These are phyloP conservation scores for Pachyrhynchus sulphureomaculatus DNA, from an alignment of 1,140 invertebrate species.

Conservation along the genomic window DNA sequence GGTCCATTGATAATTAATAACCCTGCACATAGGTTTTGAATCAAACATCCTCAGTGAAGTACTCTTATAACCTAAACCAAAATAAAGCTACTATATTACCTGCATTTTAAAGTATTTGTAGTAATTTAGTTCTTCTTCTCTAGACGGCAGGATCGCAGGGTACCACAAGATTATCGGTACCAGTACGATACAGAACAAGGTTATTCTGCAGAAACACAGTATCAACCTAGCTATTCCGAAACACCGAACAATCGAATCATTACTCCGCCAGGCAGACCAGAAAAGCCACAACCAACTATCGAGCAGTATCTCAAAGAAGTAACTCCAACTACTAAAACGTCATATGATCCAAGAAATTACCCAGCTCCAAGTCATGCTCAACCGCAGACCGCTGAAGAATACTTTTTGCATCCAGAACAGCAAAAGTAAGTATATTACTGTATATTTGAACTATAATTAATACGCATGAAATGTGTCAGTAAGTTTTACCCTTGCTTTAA, in stretches of 20 bases:
- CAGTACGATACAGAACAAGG: not conserved
- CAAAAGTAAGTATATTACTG: conserved; percentile 20
- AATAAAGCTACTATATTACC: no score
- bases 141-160: no score
- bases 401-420: not conserved
- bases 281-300: not conserved
- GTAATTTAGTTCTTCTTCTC: no score
- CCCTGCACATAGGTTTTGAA: no score
- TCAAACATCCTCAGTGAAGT: no score
- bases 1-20: no score
- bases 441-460: no score
- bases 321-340: conserved; percentile 22
- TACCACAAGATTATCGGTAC: not conserved
- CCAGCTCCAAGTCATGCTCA: not conserved
- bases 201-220: not conserved
- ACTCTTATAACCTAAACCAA: no score
- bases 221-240: not conserved
- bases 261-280: not conserved
- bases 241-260: not conserved
- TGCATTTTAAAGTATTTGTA: no score
- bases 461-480: no score
- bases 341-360: conserved; percentile 8
- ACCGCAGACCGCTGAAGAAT: not conserved
- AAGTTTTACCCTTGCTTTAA: no score
- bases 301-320: conserved; percentile 25